phyloP scores from a whole-genome alignment of 2,113 vertebrate genomes.

The Cygnus atratus region DNA sequence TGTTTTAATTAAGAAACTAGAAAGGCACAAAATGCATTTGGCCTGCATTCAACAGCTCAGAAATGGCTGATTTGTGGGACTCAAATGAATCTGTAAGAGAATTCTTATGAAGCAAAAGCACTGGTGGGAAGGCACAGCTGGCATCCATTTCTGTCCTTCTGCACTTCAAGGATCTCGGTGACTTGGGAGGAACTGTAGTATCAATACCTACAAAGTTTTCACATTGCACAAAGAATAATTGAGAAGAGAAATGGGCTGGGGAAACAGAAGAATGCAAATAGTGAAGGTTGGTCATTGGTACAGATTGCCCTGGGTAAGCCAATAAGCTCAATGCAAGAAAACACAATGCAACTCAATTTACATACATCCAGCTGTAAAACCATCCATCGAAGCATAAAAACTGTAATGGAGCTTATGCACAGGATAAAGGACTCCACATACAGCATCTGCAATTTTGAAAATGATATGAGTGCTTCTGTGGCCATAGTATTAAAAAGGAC shows the following conservation, averaged over 20 bases:
- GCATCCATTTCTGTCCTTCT: not conserved
- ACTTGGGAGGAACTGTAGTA: not conserved
- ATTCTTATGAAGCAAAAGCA: not conserved
- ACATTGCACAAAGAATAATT: not conserved
- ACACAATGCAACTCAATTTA: not conserved
- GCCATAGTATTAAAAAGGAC: not conserved
- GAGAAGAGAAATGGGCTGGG: not conserved
- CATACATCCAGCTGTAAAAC: not conserved
- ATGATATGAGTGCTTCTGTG: not conserved
- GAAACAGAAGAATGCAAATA: not conserved
- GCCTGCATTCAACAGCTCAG: slow-evolving; percentile 20
- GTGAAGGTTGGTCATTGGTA: not conserved
- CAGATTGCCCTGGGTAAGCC: not conserved
- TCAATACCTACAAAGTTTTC: not conserved
- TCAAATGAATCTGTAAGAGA: not conserved
- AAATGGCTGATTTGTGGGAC: slow-evolving; percentile 19
- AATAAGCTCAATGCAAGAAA: not conserved
- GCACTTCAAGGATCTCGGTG: not conserved
- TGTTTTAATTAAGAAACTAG: slow-evolving; percentile 63
- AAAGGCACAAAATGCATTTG: slow-evolving; percentile 44
- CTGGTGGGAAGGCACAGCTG: not conserved
- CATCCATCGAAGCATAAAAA: not conserved
- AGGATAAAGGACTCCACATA: not conserved
- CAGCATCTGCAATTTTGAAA: not conserved
- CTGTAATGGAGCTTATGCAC: not conserved